A percentile compares a stretch with the other conserved stretches of the same genome.
Evolutionary conservation across 2,888 invertebrate species (phyloP).

Genomic region (Subacronicta megacephala): DNA sequence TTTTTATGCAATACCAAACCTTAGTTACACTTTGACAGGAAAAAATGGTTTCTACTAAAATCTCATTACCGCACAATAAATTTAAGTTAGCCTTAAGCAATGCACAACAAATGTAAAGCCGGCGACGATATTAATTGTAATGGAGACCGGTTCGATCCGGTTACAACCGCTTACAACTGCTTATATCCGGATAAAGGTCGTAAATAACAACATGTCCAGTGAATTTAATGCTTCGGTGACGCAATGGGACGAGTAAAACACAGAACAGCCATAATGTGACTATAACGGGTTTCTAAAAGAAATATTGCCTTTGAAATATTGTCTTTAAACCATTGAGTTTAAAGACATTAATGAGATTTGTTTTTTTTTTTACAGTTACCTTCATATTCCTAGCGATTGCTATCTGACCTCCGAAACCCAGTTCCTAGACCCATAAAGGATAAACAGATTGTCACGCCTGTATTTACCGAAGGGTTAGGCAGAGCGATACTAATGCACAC

Average conservation of each 20-base stretch:
- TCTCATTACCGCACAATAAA: slow-evolving; percentile 68
- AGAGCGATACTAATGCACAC: no score
- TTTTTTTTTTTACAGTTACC: no score
- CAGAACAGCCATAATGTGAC: slow-evolving; percentile 21
- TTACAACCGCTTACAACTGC: slow-evolving; percentile 37
- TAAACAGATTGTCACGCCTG: no score
- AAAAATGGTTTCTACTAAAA: slow-evolving; percentile 51
- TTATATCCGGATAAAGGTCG: slow-evolving; percentile 49
- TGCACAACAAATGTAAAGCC: slow-evolving; percentile 58
- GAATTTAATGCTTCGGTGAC: slow-evolving; percentile 48
- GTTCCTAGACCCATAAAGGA: no score
- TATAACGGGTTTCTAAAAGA: slow-evolving; percentile 37
- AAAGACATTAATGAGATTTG: slow-evolving; percentile 10
- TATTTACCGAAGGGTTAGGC: no score
- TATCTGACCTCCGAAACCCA: no score
- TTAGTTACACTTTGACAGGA: slow-evolving; percentile 42
- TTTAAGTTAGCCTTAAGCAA: slow-evolving; percentile 54
- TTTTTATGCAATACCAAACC: slow-evolving; percentile 7
- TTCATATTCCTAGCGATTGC: no score
- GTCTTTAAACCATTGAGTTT: neutral
- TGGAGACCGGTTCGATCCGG: slow-evolving; percentile 58
- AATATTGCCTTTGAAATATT: slow-evolving; percentile 5
- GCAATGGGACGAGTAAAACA: slow-evolving; percentile 50
- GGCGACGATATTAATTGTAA: slow-evolving; percentile 68
- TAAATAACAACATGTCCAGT: slow-evolving; percentile 59